Percentiles rank a stretch among this genome's conserved stretches.
Evolutionary conservation across 2,113 vertebrate species (phyloP).

Genomic region (Crotalus viridis): DNA sequence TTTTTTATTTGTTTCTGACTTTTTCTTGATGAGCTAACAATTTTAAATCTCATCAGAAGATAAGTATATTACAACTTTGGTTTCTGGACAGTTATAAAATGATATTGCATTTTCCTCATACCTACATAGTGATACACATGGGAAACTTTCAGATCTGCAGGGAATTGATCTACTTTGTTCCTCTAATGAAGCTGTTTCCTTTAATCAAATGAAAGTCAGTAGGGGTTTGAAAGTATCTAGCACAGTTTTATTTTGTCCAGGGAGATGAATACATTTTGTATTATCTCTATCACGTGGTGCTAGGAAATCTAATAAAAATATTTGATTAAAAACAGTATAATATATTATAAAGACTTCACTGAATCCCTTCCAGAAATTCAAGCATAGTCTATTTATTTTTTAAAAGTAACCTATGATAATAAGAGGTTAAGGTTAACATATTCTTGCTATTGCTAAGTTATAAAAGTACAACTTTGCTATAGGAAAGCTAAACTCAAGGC

Average conservation of each 20-base stretch:
- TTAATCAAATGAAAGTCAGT: constrained; percentile 61
- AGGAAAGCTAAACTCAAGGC: neutral
- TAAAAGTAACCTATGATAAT: neutral
- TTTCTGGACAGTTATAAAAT: constrained; percentile 15
- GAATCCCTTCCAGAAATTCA: neutral
- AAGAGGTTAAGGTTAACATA: neutral
- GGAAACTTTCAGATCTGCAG: constrained; percentile 38
- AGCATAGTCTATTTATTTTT: neutral
- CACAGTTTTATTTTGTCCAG: constrained; percentile 58
- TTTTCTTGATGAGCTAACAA: constrained; percentile 12
- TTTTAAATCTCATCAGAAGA: constrained; percentile 32
- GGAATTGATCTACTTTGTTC: constrained; percentile 58
- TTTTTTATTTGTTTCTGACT: constrained; percentile 16
- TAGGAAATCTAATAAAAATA: constrained; percentile 68
- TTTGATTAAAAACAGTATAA: constrained; percentile 43
- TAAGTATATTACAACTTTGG: constrained; percentile 5
- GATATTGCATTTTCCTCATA: constrained; percentile 3
- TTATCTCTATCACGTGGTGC: constrained; percentile 72
- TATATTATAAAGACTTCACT: neutral
- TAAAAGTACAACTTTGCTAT: neutral
- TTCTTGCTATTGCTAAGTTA: neutral
- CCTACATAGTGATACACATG: constrained; percentile 19
- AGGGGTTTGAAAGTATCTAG: constrained; percentile 24
- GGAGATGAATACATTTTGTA: constrained; percentile 69
- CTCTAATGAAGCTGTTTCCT: constrained; percentile 59